Percentiles rank a stretch among this genome's conserved stretches.
Evolutionary conservation across 2,113 vertebrate genomes (phyloP).

Genomic region (Lynx canadensis): DNA sequence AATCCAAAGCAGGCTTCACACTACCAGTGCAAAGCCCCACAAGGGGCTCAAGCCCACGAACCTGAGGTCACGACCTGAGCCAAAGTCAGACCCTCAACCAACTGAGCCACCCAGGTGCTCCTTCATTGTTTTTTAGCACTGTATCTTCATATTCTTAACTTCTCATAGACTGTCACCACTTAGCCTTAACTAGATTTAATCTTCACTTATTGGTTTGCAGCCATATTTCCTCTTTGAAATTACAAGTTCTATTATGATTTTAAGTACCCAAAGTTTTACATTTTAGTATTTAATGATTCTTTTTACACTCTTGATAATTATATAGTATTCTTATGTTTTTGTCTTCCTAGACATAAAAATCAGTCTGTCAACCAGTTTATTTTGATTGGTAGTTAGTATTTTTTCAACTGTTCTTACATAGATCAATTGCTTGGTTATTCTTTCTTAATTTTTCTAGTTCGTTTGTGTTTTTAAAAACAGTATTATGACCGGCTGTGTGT

Average conservation of each 20-base stretch:
- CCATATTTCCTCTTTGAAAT: not conserved
- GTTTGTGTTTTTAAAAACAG: not conserved
- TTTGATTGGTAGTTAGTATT: not conserved
- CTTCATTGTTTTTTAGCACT: not conserved
- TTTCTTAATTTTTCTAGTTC: constrained; percentile 12
- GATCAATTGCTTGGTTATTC: not conserved
- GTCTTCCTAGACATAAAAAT: not conserved
- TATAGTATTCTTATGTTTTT: not conserved
- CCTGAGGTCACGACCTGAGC: too few species aligned
- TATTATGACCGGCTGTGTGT: not conserved
- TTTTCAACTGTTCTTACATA: not conserved
- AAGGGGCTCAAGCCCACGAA: too few species aligned
- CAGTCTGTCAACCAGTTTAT: not conserved
- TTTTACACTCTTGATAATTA: not conserved
- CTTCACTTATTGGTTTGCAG: not conserved
- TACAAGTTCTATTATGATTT: not conserved
- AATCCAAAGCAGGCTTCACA: too few species aligned
- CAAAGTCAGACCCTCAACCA: too few species aligned
- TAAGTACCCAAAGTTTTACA: not conserved
- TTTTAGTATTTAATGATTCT: not conserved
- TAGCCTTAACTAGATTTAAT: not conserved
- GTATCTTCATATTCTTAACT: not conserved
- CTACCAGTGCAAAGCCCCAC: too few species aligned
- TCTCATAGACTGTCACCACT: not conserved
- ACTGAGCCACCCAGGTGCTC: too few species aligned